Base-by-base conservation (phyloP, 2,888 invertebrate genomes). In the Limnephilus rhombicus region DNA sequence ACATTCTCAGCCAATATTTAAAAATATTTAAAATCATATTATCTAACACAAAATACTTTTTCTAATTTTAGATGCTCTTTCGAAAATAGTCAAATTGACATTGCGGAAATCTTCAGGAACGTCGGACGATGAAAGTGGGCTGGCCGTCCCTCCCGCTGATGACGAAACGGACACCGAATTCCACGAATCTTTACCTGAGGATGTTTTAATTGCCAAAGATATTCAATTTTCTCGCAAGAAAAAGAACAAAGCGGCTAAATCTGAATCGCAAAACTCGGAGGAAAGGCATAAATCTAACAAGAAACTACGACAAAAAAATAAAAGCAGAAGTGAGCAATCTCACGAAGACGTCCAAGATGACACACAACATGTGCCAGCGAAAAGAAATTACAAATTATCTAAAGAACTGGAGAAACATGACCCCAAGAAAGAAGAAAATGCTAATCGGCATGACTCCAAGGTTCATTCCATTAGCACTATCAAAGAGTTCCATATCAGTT, bases 91-190 rank as follows among this genome's bases (percentile, higher is more conserved):
- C 34, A 96, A 96, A 87, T 95, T 96, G 94, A 97, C 97, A 1
- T 94, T 97, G 80, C 96, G 97, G 93, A 97, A 97, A 95, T 95
- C 96, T 2, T 97, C 97, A 18, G 95, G 95, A 89, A 96, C 96
- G 29, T 96, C 96, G 1, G 96, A 96, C 18, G 97, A 97, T 90
- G 96, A 96, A 53, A 95, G 96, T 7, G 94, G 95, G 18, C 95
- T 94, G 4, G 95, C 94, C 94, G 94, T 94, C 93, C 95, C 95
- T 81, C 95, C 95, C 41, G 95, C 96, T 90, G 97, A 96, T 85
- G 97, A 97, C 93, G 97, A 97, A 94, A 97, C 97, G 0, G 98
- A 98, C 94, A 97, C 97, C 0, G 97, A 97, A 94, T 97, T 97
- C 94, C 97, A 97, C 94, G 98, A 98, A 94, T 97, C 97, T 0